These are phyloP conservation scores for Cantharis lateralis DNA, from an alignment of 2,888 invertebrate species.

Conservation along the genomic window DNA sequence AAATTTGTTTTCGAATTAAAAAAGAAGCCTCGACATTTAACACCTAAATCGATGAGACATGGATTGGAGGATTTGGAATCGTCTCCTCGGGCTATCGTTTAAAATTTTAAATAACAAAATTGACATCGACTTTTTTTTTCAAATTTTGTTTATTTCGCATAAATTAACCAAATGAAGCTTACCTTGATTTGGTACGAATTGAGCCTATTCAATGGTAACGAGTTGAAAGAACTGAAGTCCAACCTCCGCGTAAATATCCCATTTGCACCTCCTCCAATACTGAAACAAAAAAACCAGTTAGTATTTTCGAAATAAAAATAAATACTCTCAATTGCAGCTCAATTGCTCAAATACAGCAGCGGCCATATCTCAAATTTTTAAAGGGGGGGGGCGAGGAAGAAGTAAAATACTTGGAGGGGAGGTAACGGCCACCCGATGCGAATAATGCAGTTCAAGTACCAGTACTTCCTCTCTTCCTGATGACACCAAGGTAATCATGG, in stretches of 20 bases:
- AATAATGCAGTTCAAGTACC: background rate
- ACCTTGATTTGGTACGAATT: constrained; percentile 99
- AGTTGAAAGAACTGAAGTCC: constrained; percentile 94
- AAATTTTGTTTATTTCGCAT: background rate
- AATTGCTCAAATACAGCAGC: too few relatives aligned
- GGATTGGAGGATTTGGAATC: background rate
- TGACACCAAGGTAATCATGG: background rate
- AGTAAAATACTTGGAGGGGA: too few relatives aligned
- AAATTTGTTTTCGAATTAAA: background rate
- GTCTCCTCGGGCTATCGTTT: background rate
- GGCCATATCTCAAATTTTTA: too few relatives aligned
- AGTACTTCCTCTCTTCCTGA: background rate
- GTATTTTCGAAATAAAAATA: background rate
- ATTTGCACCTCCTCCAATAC: constrained; percentile 85
- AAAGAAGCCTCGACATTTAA: background rate
- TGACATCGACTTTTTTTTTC: background rate
- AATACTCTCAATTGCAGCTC: too few relatives aligned
- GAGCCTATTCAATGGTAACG: constrained; percentile 91
- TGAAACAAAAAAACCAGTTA: constrained; percentile 57
- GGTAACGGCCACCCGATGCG: background rate
- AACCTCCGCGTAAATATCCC: constrained; percentile 91
- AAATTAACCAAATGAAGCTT: constrained; percentile 51
- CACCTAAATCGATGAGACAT: background rate
- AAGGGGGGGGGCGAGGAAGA: too few relatives aligned
- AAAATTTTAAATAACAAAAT: background rate